Evolutionary conservation across 2,797 vertebrate genomes (phyloP), one percentile per base, ranked within the genome.

Genomic region (Gymnoscopelus braueri): DNA sequence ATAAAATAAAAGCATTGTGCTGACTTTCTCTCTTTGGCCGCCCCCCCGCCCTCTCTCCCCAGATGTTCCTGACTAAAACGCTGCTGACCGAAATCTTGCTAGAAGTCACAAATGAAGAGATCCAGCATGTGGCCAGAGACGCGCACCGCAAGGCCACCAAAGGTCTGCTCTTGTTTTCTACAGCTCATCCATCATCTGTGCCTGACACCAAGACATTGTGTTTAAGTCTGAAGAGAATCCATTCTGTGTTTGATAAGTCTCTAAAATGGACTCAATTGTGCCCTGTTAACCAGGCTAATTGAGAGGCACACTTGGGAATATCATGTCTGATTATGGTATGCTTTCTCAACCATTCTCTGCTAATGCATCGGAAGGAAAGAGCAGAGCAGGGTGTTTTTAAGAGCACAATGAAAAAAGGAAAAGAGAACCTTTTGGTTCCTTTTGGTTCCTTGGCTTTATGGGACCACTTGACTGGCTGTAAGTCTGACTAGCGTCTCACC

Each of bases 41-140:
- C 3, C 32, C 32, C 6, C 39, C 26, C 26, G 3, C 26, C 26
- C 44, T 12, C n/a, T 13, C 57, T 53, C 80, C 77, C 9, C 66
- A 98, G 98, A 98, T 99, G 95, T 71, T 98, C 67, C 87, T 98
- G 91, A 99, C 97, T 74, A 99, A 99, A 95, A 98, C 95, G 48
- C 92, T 98, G 75, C 93, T 99, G 86, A 99, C 98, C 3, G 98
- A 99, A 90, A 97, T 99, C 88, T 95, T 99, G 35, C 93, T 99
- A 2, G 97, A 98, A 88, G 97, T 99, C 72, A 99, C 98, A 58
- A 98, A 98, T 82, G 98, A 99, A 90, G 98, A 99, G 90, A 98
- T 99, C 84, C 93, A 93, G 84, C 95, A 95, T 0, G 91, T 99
- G 81, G 96, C 97, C 87, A 96, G 96, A 93, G 97, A 99, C 56